Base-by-base conservation (phyloP, 1,140 invertebrate species). In the Rhagoletis pomonella region DNA sequence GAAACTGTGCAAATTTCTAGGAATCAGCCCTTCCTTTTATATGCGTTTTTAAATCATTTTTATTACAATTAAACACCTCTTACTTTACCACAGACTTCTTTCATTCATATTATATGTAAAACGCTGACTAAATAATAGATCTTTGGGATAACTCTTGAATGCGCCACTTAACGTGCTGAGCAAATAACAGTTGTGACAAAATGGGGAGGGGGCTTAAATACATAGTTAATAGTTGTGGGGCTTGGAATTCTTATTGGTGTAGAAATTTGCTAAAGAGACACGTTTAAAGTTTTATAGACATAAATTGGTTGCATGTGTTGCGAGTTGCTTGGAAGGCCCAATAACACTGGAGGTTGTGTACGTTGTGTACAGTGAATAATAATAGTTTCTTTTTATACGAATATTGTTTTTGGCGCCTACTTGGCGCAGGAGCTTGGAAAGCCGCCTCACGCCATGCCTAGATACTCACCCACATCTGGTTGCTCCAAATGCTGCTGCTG, bases 401-500 rank as follows among this genome's bases (percentile, higher is more conserved):
- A 29, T 29, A 29, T 29, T 29, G 29, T 73, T 73, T 73, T 73
- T 73, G 29, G 67, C 19, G 12, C n/a, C 12, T 17, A 62, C 29
- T 29, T 29, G 29, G 47, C 44, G 47, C 9, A 19, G 73, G 6
- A 17, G 59, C 62, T 44, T 60, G 55, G 9, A 17, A 60, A 59
- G 44, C 55, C 59, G 12, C 55, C 19, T 55, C 69, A 73, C 19
- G 73, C 73, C 19, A 81, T 81, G 73, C 29, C n/a, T 50, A n/a
- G n/a, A n/a, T n/a, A 92, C 91, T 92, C 89, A 92, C 91, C 91
- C 89, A 92, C 91, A 90, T 92, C 91, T 88, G 91, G 90, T 42
- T 92, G 91, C 60, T 87, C 73, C 90, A 67, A n/a, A 10, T 77
- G 50, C 50, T 42, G 55, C 64, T 88, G 67, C 3, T 86, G 64